Base-by-base conservation (phyloP, 2,888 invertebrate species). In the Lasioglossum calceatum region DNA sequence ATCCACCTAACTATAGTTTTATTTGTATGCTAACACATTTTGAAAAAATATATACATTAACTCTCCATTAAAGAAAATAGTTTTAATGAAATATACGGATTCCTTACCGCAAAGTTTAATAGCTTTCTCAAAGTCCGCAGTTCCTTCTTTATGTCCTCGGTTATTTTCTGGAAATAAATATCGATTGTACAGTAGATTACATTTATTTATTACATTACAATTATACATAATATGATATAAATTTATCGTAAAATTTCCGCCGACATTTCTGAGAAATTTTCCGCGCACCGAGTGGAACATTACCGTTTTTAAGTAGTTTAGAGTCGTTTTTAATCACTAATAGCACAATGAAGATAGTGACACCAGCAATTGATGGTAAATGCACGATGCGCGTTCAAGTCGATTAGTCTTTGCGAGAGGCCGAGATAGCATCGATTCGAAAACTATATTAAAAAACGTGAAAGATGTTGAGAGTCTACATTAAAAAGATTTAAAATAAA, bases 81-180 rank as follows among this genome's bases (percentile, higher is more conserved):
- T 36, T 67, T 36, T 10, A 8, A 67, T 32, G 10, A 32, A 64
- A 36, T 36, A 23, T 36, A 1, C 1, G 36, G n/a, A 47, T 47
- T 19, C 12, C 89, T 91, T 78, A 93, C 94, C 93, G 70, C 94
- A 94, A 54, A 93, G 89, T 86, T 87, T 92, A 44, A 94, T 92
- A 0, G 94, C 94, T n/a, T 88, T 92, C 47, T 94, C 94, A 54
- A 93, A 93, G 82, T 94, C 92, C 2, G 91, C 90, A 27, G 84
- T 86, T 7, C 89, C 92, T 27, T 93, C 92, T 47, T 90, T 93
- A 10, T 81, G 77, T 4, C 82, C 88, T 58, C 87, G 82, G 77
- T 81, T 90, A 4, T 91, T 91, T 42, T 93, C 94, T 94, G 82
- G 47, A 91, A 39, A 77, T 74, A 73, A 61, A 44, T 32, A 58